phyloP scores from a whole-genome alignment of 2,888 invertebrate genomes.

The Proisotoma minuta region DNA sequence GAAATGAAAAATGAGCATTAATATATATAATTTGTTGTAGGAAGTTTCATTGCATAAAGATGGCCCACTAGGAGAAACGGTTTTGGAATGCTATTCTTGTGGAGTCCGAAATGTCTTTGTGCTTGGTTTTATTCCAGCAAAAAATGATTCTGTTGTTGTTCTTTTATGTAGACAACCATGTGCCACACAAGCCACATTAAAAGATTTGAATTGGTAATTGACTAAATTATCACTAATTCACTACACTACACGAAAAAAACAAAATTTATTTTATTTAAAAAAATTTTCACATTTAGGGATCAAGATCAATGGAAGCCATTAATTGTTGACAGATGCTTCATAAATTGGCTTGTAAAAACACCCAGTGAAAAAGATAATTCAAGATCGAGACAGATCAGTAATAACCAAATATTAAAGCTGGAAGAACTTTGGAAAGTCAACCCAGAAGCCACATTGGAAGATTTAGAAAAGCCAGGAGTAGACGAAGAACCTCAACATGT shows the following conservation, averaged over 20 bases:
- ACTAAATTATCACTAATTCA: slow-evolving; percentile 14
- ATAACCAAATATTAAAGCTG: slow-evolving; percentile 93
- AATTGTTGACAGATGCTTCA: slow-evolving; percentile 90
- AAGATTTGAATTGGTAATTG: slow-evolving; percentile 95
- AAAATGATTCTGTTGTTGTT: slow-evolving; percentile 96
- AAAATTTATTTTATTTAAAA: not conserved
- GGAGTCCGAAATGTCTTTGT: slow-evolving; percentile 97
- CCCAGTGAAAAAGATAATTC: slow-evolving; percentile 95
- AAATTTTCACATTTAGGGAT: slow-evolving; percentile 59
- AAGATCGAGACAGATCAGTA: slow-evolving; percentile 91
- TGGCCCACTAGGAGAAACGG: slow-evolving; percentile 94
- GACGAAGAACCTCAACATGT: slow-evolving; percentile 97
- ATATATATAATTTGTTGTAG: slow-evolving; percentile 46
- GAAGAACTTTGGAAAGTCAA: slow-evolving; percentile 99
- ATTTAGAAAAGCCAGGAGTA: slow-evolving; percentile 94
- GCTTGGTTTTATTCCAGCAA: slow-evolving; percentile 97
- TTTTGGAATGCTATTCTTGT: slow-evolving; percentile 97
- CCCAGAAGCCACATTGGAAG: slow-evolving; percentile 94
- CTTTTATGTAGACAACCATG: slow-evolving; percentile 96
- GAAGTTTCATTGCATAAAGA: slow-evolving; percentile 96
- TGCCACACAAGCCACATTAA: slow-evolving; percentile 91
- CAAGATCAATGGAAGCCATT: slow-evolving; percentile 98
- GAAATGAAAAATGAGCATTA: not conserved
- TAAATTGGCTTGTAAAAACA: slow-evolving; percentile 96
- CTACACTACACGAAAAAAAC: not conserved